Evolutionary conservation across 2,888 invertebrate species (phyloP).

Genomic region (Galeopsomyia nigrocyanea): DNA sequence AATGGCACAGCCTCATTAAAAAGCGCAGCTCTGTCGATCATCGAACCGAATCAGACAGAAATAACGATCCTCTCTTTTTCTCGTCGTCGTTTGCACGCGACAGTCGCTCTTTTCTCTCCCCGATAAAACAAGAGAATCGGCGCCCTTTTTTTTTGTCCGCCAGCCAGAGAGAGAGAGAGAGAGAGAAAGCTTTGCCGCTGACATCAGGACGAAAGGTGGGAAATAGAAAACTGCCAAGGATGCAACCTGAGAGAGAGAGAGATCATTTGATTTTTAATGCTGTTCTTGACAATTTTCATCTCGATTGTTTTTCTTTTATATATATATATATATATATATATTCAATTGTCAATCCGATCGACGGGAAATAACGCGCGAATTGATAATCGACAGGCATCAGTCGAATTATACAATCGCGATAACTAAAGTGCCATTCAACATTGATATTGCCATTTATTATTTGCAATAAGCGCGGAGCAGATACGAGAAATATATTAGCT

Average conservation of each 20-base stretch:
- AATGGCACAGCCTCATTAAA: slow-evolving; percentile 40
- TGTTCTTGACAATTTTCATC: too few species aligned
- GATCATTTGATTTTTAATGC: too few species aligned
- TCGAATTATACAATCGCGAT: too few species aligned
- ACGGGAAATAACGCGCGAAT: too few species aligned
- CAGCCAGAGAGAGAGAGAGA: too few species aligned
- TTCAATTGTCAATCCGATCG: too few species aligned
- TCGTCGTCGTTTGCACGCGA: slow-evolving; percentile 30
- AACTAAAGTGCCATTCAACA: too few species aligned
- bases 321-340: too few species aligned
- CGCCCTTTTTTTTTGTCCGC: slow-evolving; percentile 5
- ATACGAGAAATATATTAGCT: background rate
- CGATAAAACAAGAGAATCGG: slow-evolving; percentile 30
- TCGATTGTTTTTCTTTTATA: too few species aligned
- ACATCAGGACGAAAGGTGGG: background rate
- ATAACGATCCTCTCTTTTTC: slow-evolving; percentile 37
- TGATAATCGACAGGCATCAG: too few species aligned
- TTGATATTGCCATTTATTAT: background rate
- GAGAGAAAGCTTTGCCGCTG: slow-evolving; percentile 2
- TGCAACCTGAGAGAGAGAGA: background rate
- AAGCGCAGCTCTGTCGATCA: slow-evolving; percentile 16
- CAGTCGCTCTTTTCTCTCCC: slow-evolving; percentile 10
- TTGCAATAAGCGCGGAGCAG: background rate
- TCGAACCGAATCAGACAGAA: slow-evolving; percentile 33
- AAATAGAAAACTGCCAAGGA: background rate